phyloP scores from a whole-genome alignment of 2,888 invertebrate species.

The Minunthozetes semirufus region DNA sequence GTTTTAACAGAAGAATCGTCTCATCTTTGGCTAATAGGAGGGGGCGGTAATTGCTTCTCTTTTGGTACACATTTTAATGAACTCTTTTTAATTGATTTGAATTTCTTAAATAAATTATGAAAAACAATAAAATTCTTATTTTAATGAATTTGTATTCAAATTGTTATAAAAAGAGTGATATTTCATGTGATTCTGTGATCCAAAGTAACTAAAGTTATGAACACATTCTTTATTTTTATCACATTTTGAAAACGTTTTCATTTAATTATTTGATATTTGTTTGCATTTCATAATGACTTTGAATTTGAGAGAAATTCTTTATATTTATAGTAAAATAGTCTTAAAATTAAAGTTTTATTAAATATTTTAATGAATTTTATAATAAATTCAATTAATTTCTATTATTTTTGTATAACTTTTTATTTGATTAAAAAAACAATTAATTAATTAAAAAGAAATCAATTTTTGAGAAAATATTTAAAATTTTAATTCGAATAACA shows the following conservation, averaged over 20 bases:
- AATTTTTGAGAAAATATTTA: neutral
- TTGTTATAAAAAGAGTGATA: too few species aligned
- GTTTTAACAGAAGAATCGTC: neutral
- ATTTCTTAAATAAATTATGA: too few species aligned
- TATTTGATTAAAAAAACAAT: neutral
- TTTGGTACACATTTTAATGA: conserved; percentile 36
- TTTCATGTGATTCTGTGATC: too few species aligned
- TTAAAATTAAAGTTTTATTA: neutral
- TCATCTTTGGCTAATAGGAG: conserved; percentile 28
- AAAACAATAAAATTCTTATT: too few species aligned
- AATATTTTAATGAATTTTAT: neutral
- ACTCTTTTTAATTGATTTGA: neutral
- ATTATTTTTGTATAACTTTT: too few species aligned
- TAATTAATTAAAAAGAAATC: neutral
- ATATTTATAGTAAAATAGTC: neutral
- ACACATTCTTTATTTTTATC: too few species aligned
- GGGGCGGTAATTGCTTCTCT: conserved; percentile 35
- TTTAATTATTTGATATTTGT: too few species aligned
- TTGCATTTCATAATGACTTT: too few species aligned
- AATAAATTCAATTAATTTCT: neutral
- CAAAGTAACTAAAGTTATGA: too few species aligned
- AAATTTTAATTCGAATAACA: neutral
- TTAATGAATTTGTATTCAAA: too few species aligned
- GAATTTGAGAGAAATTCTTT: neutral
- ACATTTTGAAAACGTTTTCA: too few species aligned